Conservation (phyloP, 2,113 vertebrate genomes). For the Dasyornis broadbenti region DNA sequence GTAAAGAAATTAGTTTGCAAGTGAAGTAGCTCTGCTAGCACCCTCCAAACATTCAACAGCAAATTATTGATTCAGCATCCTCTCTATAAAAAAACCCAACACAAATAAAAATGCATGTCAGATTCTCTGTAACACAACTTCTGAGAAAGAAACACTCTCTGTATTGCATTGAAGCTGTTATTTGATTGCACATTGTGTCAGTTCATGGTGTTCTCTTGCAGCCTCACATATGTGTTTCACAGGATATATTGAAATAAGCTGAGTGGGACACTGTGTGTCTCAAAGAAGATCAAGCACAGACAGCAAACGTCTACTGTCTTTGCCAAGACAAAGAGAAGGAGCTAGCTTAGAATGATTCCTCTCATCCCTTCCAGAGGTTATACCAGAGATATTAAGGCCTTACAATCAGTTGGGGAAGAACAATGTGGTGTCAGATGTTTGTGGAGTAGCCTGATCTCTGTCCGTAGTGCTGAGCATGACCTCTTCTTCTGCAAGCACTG, state of each 20-base stretch:
- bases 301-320: not conserved
- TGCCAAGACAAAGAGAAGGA: not conserved
- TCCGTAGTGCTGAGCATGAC: not conserved
- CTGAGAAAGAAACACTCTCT: not conserved
- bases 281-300: not conserved
- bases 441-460: not conserved
- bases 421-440: accelerated
- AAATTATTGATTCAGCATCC: not conserved
- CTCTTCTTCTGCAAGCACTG: not conserved
- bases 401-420: not conserved
- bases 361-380: not conserved
- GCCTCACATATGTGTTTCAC: not conserved
- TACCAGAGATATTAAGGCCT: not conserved
- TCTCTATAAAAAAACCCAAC: not conserved
- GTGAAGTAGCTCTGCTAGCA: not conserved
- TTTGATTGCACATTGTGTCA: not conserved
- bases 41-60: not conserved
- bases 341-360: not conserved
- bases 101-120: not conserved
- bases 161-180: not conserved
- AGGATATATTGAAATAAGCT: not conserved
- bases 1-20: not conserved
- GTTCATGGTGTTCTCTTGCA: not conserved
- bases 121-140: not conserved
- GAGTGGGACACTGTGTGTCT: not conserved